Evolutionary conservation across 2,113 vertebrate genomes (phyloP), one percentile per base, ranked within the genome.

Genomic region (Laticauda colubrina): DNA sequence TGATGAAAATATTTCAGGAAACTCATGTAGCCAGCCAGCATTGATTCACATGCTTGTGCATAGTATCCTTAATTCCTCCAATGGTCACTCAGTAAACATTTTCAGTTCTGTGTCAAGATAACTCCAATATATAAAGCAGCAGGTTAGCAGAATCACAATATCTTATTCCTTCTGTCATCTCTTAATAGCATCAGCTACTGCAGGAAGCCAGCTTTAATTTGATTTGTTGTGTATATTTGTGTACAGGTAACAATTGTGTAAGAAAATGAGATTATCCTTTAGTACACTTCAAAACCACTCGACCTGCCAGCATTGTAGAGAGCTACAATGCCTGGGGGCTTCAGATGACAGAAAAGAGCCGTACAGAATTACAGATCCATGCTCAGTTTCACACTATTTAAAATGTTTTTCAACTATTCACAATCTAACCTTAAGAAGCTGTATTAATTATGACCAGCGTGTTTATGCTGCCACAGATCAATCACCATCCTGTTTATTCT

Each of bases 41-140:
- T 24, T 92, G 85, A 91, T 64, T 24, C 88, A 92, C 69, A 55
- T 5, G 1, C 12, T 88, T 88, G 93, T 34, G 26, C 92, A 6
- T 34, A 21, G 75, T 61, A 29, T 26, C 90, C 2, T 93, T 61
- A 91, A 93, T 87, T 20, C 23, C 54, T 86, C 12, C 18, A 88
- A 85, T 95, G 21, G 88, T 94, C 59, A 94, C 54, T 18, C 5
- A 89, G 61, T n/a, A 95, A 95, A 81, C 24, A 21, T 90, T 59
- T 45, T 18, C 81, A 87, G 43, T 1, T 24, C 3, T 23, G 2
- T 89, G 89, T 94, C 91, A 34, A 61, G 29, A 94, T n/a, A 91
- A 20, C 94, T 64, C 23, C 24, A 86, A 61, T 34, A 26, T 89
- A 93, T 43, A 94, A 54, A 48, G 91, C 34, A 89, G n/a, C 53